Evolutionary conservation across 1,140 invertebrate genomes (phyloP), one percentile per base, ranked within the genome.

Genomic region (Adoxophyes honmai): DNA sequence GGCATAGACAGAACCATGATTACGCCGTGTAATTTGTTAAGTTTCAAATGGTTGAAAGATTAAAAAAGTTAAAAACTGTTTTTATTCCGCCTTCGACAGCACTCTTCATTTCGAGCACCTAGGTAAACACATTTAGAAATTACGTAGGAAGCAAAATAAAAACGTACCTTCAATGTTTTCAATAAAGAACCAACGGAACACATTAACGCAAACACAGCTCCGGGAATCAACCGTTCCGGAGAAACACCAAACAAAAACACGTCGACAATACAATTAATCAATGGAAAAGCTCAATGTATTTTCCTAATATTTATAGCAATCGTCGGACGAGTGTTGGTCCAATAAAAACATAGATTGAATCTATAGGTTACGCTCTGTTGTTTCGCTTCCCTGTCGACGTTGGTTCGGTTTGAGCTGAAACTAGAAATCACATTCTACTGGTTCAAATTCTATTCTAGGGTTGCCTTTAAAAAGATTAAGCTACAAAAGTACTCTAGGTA

Each of bases 211-310:
- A 48, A 28, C 18, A 48, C 16, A n/a, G 18, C 18, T 33, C 21
- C 10, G 21, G 21, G 21, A 28, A 28, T 28, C 21, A 28, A 28
- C 21, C 21, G 42, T 14, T 48, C 21, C 42, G 16, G 42, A 48
- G 42, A 48, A 48, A 28, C 21, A 3, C 6, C 21, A 28, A 28
- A 48, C 42, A 48, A 48, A 44, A 48, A 48, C 42, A 48, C 42
- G 18, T 48, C 42, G 42, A 48, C 42, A 48, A 48, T 48, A 48
- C 42, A 48, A 48, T 48, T 48, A 48, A 48, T 48, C 42, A 48
- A 33, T 48, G 15, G 21, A 48, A 48, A 48, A 48, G 42, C 39
- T 15, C 42, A 21, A 48, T 48, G 42, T 48, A 18, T 48, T 48
- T 18, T 33, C 42, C 42, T 48, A 48, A 48, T 48, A 48, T 48